Base-by-base conservation (phyloP, 2,113 vertebrate genomes). In the Myrmophylax atrothorax region DNA sequence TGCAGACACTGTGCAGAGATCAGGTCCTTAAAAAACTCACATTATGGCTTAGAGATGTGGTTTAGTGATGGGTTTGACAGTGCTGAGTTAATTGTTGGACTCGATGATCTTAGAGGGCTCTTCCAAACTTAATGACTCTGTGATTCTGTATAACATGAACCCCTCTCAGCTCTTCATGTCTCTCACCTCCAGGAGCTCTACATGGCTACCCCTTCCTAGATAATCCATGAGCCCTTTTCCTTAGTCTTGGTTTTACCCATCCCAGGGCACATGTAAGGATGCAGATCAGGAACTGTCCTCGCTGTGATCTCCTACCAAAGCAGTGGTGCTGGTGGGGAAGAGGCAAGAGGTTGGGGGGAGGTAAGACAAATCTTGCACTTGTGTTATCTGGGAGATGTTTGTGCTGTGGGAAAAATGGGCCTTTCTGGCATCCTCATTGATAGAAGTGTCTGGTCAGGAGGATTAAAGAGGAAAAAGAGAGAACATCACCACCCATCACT, bases 91-190 rank as follows among this genome's bases (percentile, higher is more conserved):
- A 0, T 56, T 31, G 6, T 1, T 77, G 56, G 49, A 17, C 31
- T 63, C 0, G 0, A 16, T 64, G 28, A 3, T 18, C 47, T 40
- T 9, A 6, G 35, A 37, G 42, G 12, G 6, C 2, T 84, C 70
- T 63, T 50, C 56, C 72, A 50, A 2, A 18, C 10, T 63, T 2
- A 35, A 6, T 31, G 55, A 5, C 47, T 26, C 47, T 69, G 47
- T 46, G 47, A 5, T 37, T 49, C n/a, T 56, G 20, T 29, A 2
- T 2, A 10, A 31, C 4, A 31, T 28, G 47, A 59, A 2, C n/a
- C 38, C 9, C 5, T 6, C 7, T 7, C 1, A 5, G 12, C 0
- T 68, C 33, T 28, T 18, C 53, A 28, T 0, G 0, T 59, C 33
- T 69, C 44, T 50, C 3, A 0, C 7, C 53, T 69, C 53, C 37